Evolutionary conservation across 2,888 invertebrate species (phyloP).

Genomic region (Meteorus cinctellus): DNA sequence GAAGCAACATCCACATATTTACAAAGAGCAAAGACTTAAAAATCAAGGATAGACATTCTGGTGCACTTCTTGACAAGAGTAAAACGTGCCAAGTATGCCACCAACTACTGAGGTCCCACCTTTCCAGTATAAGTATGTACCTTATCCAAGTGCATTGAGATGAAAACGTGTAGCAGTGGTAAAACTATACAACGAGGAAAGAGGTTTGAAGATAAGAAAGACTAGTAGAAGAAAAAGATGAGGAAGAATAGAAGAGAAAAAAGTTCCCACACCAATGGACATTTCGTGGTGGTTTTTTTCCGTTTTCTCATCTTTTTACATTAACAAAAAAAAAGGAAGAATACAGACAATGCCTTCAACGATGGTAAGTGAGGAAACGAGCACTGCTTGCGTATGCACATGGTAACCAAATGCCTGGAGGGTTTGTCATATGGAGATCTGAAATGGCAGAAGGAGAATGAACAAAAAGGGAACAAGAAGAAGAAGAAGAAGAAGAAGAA

Average conservation of each 20-base stretch:
- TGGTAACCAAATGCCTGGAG: conserved; percentile 1
- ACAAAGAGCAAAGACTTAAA: conserved; percentile 13
- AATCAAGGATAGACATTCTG: conserved; percentile 34
- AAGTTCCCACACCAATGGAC: neutral
- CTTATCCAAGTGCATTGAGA: neutral
- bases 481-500: neutral
- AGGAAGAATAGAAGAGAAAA: conserved; percentile 15
- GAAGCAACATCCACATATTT: neutral
- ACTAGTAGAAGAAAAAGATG: conserved; percentile 18
- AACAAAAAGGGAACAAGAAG: neutral
- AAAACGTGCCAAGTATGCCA: conserved; percentile 50
- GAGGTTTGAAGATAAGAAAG: conserved; percentile 42
- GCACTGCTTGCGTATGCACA: conserved; percentile 1
- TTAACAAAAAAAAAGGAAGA: neutral
- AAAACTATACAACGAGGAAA: conserved; percentile 31
- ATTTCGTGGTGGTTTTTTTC: neutral
- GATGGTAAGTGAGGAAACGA: neutral
- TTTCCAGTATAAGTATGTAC: conserved; percentile 32
- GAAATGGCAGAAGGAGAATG: neutral
- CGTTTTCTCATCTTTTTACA: neutral
- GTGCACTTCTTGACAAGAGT: conserved; percentile 28
- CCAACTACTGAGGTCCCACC: conserved; percentile 31
- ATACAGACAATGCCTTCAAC: neutral
- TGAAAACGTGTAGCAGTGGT: conserved; percentile 35
- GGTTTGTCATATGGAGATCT: neutral